phyloP scores from a whole-genome alignment of 2,888 invertebrate species.

The Mesorhabditis spiculigera region DNA sequence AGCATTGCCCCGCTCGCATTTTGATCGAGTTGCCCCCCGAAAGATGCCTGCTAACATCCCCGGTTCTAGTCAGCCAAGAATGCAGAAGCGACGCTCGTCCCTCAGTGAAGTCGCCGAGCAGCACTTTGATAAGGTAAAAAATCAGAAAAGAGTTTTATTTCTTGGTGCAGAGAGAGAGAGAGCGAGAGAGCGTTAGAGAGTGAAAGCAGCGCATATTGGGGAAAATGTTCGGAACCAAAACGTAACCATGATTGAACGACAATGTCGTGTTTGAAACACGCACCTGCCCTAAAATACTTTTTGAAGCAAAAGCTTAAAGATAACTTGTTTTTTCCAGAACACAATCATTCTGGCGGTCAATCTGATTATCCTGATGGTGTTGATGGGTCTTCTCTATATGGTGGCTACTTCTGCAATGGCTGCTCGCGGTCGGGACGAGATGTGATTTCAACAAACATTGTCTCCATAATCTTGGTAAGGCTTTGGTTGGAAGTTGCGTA shows the following conservation, averaged over 20 bases:
- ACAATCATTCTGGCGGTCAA: slow-evolving; percentile 48
- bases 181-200: not conserved
- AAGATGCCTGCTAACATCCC: not conserved
- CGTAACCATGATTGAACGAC: too few relatives aligned
- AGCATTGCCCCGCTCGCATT: too few relatives aligned
- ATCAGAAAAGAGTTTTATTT: too few relatives aligned
- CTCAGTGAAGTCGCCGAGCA: slow-evolving; percentile 42
- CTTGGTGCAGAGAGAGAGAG: not conserved
- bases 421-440: slow-evolving; percentile 32
- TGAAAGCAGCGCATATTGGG: not conserved
- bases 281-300: too few relatives aligned
- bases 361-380: slow-evolving; percentile 44
- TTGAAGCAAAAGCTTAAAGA: not conserved
- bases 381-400: slow-evolving; percentile 52
- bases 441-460: not conserved
- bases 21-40: not conserved
- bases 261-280: too few relatives aligned
- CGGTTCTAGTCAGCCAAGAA: not conserved
- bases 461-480: too few relatives aligned
- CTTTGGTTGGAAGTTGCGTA: too few relatives aligned
- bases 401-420: slow-evolving; percentile 54
- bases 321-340: slow-evolving; percentile 20
- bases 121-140: slow-evolving; percentile 37
- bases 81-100: slow-evolving; percentile 3
- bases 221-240: too few relatives aligned